Conservation (phyloP, 2,797 vertebrate species). For the Zenarchopterus dispar region DNA sequence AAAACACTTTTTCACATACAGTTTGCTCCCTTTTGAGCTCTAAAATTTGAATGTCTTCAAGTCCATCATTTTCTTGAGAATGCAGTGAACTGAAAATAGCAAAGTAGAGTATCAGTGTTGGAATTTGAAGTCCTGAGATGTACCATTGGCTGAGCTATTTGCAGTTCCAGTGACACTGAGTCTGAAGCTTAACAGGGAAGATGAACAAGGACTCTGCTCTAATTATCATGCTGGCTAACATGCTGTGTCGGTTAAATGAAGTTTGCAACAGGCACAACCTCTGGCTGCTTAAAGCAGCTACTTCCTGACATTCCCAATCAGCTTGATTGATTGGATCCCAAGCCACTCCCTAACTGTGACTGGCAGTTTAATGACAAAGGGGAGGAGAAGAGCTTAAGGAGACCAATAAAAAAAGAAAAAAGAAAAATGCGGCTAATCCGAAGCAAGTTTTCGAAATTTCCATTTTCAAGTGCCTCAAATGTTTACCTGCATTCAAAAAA, state of each 20-base stretch:
- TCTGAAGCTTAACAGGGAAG: constrained; percentile 43
- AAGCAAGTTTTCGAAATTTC: constrained; percentile 36
- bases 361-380: constrained; percentile 80
- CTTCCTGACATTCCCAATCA: constrained; percentile 85
- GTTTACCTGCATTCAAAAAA: constrained; percentile 38
- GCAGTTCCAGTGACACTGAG: constrained; percentile 34
- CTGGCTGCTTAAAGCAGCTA: constrained; percentile 80
- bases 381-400: constrained; percentile 58
- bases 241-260: constrained; percentile 74
- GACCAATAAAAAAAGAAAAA: constrained; percentile 15
- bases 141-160: constrained; percentile 4
- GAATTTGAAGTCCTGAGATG: constrained; percentile 15
- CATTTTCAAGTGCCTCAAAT: constrained; percentile 12
- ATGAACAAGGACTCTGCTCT: constrained; percentile 69
- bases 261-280: constrained; percentile 77
- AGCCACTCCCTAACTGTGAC: constrained; percentile 73
- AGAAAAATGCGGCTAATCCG: constrained; percentile 61
- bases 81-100: not conserved
- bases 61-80: not conserved
- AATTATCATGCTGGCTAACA: constrained; percentile 72
- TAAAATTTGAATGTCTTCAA: not conserved
- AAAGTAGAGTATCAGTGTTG: constrained; percentile 8
- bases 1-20: too few relatives aligned
- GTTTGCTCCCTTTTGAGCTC: too few relatives aligned
- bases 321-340: constrained; percentile 82